Base-by-base conservation (phyloP, 2,797 vertebrate species). In the Chlorospingus semifuscus region DNA sequence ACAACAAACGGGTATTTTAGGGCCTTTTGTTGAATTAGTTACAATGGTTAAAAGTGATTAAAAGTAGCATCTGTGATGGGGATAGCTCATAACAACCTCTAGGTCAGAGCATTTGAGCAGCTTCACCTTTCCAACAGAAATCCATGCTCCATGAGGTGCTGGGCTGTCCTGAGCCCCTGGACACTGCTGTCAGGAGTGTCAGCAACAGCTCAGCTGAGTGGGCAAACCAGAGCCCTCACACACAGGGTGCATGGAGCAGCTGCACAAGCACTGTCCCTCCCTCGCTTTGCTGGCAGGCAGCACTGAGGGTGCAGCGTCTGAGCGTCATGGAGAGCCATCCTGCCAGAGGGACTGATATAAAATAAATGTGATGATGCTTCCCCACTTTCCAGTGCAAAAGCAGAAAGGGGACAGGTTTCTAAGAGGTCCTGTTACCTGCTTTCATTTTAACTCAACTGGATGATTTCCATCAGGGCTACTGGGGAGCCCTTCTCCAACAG, bases 131-230 rank as follows among this genome's bases (percentile, higher is more conserved):
- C 27, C 65, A 50, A n/a, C 8, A 74, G 36, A 15, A 61, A 30
- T 41, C 19, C 59, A 30, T 15, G 37, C 19, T 11, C 47, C 39
- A 4, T 0, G 7, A 0, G 4, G 32, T 32, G 15, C 76, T 65
- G 83, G 47, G 30, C 20, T 34, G 46, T 49, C 50, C 83, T n/a
- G 50, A 77, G 60, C 26, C 76, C 27, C 32, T 32, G 0, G 1
- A 8, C 68, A 2, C 23, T 15, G 2, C 0, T 36, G 71, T 46
- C 64, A 57, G 64, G 46, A 0, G 1, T 20, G 52, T 49, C 52
- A 79, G 42, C 12, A 1, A 2, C 50, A 90, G 59, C 50, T 56
- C 63, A 60, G 36, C 32, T n/a, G 47, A 12, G 26, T 6, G 46
- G 22, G 20, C 29, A 72, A 41, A 29, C 18, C 47, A 42, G 42